Conservation (phyloP, 1,140 invertebrate species). For the Zaprionus ornatus region DNA sequence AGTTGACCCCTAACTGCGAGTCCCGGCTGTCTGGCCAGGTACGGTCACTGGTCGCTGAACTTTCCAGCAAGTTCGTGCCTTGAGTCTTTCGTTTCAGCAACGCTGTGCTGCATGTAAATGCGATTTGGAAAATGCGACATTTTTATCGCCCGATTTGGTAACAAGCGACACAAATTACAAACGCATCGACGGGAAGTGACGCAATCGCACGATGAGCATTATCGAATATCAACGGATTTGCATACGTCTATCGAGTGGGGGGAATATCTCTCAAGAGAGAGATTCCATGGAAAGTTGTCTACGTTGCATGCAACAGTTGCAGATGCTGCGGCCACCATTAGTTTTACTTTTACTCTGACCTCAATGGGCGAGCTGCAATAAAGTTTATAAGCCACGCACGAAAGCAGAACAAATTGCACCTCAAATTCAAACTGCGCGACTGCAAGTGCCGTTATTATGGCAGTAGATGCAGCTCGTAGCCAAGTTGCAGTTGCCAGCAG, state of each 20-base stretch:
- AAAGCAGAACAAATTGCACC: conserved; percentile 76
- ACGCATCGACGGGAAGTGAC: conserved; percentile 39
- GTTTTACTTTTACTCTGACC: conserved; percentile 74
- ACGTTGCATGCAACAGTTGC: conserved; percentile 18
- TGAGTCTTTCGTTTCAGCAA: conserved; percentile 66
- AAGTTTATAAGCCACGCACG: conserved; percentile 41
- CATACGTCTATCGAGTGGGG: background rate
- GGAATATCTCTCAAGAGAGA: background rate
- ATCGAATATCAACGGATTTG: conserved; percentile 24
- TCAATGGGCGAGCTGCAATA: conserved; percentile 36
- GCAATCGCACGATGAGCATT: conserved; percentile 23
- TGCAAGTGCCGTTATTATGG: conserved; percentile 27
- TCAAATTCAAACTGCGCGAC: conserved; percentile 19
- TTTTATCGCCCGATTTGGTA: conserved; percentile 42
- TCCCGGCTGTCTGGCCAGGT: background rate
- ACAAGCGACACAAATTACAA: conserved; percentile 27
- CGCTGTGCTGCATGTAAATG: conserved; percentile 63
- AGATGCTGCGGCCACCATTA: conserved; percentile 9
- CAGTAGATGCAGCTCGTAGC: conserved; percentile 1
- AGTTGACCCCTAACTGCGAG: background rate
- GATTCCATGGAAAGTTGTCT: conserved; percentile 15
- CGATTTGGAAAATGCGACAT: conserved; percentile 17
- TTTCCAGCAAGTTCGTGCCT: conserved; percentile 64
- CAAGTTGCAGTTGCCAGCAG: conserved; percentile 1
- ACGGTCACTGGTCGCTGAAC: conserved; percentile 25